phyloP scores from a whole-genome alignment of 1,140 invertebrate species.

The Acyrthosiphon pisum region DNA sequence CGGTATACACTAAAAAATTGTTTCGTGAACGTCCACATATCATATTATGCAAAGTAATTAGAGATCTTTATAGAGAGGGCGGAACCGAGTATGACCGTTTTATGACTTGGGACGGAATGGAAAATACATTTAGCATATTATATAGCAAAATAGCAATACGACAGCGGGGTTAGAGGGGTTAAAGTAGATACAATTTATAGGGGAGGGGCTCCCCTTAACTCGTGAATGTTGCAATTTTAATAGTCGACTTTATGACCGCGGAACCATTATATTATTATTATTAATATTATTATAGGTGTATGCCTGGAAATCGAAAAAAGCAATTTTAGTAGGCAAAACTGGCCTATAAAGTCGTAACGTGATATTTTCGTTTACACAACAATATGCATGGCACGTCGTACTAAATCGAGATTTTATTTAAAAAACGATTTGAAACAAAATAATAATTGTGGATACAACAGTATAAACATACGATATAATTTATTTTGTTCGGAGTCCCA shows the following conservation, averaged over 20 bases:
- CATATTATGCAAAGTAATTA: constrained; percentile 11
- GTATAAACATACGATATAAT: background rate
- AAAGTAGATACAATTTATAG: constrained; percentile 13
- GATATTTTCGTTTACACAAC: background rate
- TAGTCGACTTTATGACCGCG: constrained; percentile 24
- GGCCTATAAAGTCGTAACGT: background rate
- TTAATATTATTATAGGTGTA: background rate
- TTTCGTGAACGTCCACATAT: background rate
- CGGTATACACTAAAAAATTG: background rate
- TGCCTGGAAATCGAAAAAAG: constrained; percentile 27
- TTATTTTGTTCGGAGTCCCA: background rate
- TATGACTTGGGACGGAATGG: background rate
- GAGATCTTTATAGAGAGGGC: constrained; percentile 8
- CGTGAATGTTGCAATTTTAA: constrained; percentile 7
- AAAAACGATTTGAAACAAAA: background rate
- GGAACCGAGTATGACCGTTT: constrained; percentile 3
- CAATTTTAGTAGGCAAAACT: constrained; percentile 15
- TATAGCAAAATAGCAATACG: background rate
- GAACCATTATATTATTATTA: background rate
- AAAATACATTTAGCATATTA: background rate
- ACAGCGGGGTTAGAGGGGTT: background rate
- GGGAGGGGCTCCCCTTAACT: background rate
- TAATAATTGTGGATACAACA: background rate
- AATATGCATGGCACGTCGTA: background rate
- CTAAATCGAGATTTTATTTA: background rate